A percentile compares a stretch with the other conserved stretches of the same genome.
phyloP scores from a whole-genome alignment of 2,113 vertebrate species.

The mouse (Mus musculus) region DNA sequence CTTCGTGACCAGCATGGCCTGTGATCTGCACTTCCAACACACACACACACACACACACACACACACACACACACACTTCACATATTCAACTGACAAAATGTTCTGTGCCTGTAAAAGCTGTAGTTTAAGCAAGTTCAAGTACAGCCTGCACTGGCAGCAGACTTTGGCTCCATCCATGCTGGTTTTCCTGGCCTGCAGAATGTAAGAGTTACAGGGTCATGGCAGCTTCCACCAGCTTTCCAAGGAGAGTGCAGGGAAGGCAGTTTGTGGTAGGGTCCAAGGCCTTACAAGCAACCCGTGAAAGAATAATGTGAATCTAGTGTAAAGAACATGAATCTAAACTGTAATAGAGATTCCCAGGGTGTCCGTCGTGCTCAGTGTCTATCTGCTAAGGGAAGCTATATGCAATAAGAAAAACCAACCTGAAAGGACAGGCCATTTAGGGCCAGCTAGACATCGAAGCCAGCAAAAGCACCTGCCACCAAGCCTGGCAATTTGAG shows the following conservation, averaged over 20 bases:
- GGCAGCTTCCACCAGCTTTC: neutral
- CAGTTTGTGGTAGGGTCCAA: neutral
- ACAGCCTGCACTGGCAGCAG: neutral
- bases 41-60: neutral
- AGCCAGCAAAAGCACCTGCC: neutral
- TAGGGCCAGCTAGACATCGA: neutral
- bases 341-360: neutral
- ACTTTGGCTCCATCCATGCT: neutral
- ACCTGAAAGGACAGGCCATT: neutral
- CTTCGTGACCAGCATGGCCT: neutral
- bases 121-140: neutral
- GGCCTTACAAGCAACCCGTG: neutral
- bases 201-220: neutral
- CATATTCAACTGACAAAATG: neutral
- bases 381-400: neutral
- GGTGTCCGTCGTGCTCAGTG: neutral
- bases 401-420: neutral
- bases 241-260: neutral
- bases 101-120: neutral
- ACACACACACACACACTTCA: neutral
- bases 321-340: neutral
- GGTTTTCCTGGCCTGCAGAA: neutral
- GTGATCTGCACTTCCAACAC: neutral
- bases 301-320: neutral
- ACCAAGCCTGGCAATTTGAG: neutral